A percentile compares a stretch with the other conserved stretches of the same genome.
phyloP scores from a whole-genome alignment of 1,140 invertebrate species.

The Rhagoletis zephyria region DNA sequence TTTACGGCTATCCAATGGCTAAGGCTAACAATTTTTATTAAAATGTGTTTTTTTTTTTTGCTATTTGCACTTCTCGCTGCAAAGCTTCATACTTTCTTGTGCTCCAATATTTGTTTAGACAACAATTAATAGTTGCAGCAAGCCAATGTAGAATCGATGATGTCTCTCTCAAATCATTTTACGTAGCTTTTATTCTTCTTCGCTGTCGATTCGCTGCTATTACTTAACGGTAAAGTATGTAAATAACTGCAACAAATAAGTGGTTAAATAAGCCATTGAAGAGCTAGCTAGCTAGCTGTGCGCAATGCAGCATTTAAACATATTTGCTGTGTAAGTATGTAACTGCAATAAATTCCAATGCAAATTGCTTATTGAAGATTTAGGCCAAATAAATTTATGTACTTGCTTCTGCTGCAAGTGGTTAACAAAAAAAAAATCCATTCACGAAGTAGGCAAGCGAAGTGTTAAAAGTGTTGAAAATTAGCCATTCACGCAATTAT shows the following conservation, averaged over 20 bases:
- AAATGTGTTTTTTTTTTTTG: neutral
- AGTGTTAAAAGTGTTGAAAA: neutral
- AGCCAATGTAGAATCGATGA: conserved; percentile 7
- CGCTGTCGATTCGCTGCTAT: neutral
- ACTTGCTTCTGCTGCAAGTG: neutral
- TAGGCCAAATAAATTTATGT: conserved; percentile 20
- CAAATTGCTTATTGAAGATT: conserved; percentile 43
- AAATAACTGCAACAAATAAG: conserved; percentile 46
- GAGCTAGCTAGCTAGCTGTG: neutral
- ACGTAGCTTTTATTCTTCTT: neutral
- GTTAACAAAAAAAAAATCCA: neutral
- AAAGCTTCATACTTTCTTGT: too few relatives aligned
- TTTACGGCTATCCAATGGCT: neutral
- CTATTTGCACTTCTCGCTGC: too few relatives aligned
- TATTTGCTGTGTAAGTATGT: conserved; percentile 6
- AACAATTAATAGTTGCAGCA: conserved; percentile 25
- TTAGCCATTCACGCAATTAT: conserved; percentile 35
- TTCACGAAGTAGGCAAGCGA: neutral
- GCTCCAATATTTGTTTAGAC: conserved; percentile 23
- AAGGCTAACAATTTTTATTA: neutral
- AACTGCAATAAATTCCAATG: conserved; percentile 47
- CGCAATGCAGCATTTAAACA: neutral
- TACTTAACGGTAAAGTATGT: conserved; percentile 34
- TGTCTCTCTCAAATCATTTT: neutral
- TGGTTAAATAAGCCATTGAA: neutral